A percentile compares a stretch with the other conserved stretches of the same genome.
phyloP scores from a whole-genome alignment of 2,797 vertebrate species.

The Melopsittacus undulatus region DNA sequence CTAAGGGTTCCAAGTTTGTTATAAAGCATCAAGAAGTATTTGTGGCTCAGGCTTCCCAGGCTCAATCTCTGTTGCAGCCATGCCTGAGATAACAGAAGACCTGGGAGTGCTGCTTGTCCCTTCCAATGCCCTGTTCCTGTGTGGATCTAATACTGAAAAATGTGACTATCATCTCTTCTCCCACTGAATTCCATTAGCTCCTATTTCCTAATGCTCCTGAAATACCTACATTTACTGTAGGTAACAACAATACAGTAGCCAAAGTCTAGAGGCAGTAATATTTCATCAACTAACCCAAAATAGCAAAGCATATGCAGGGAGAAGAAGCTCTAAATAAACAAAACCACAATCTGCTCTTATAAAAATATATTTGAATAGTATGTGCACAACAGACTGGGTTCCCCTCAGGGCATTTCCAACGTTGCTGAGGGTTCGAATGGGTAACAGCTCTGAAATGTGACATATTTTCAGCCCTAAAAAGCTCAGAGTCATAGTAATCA shows the following conservation, averaged over 20 bases:
- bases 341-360: conserved; percentile 66
- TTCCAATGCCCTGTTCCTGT: neutral
- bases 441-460: conserved; percentile 48
- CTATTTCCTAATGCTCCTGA: neutral
- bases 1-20: neutral
- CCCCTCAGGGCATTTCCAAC: conserved; percentile 52
- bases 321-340: conserved; percentile 65
- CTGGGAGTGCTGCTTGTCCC: neutral
- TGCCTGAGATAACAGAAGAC: neutral
- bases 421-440: conserved; percentile 26
- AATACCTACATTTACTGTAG: neutral
- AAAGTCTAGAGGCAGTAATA: conserved; percentile 39
- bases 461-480: conserved; percentile 41
- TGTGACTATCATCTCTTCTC: neutral
- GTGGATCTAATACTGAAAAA: neutral
- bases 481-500: neutral
- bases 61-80: rapidly evolving
- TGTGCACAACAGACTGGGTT: conserved; percentile 64
- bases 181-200: neutral
- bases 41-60: neutral
- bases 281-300: conserved; percentile 44
- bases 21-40: neutral
- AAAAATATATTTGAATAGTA: conserved; percentile 49
- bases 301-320: conserved; percentile 62
- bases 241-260: conserved; percentile 1